Evolutionary conservation across 2,888 invertebrate species (phyloP), one percentile per base, ranked within the genome.

Genomic region (Bursaphelenchus okinawaensis): DNA sequence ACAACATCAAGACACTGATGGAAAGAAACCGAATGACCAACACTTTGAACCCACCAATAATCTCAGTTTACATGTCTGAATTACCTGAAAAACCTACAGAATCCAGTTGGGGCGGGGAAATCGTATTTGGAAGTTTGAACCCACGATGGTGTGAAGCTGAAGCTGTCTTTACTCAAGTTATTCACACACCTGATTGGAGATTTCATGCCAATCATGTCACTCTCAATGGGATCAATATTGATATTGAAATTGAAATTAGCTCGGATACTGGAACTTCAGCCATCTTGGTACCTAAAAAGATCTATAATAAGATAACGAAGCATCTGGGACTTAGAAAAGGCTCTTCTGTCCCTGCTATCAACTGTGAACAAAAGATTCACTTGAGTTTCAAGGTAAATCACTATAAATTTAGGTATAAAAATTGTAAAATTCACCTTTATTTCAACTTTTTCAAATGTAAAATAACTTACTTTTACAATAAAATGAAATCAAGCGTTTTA

Each of bases 221-320:
- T 16, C 12, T 24, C 22, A 59, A 59, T 50, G 60, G 60, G 24
- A n/a, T 23, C 51, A 9, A 16, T 4, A 1, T 59, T 4, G 52
- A 22, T 8, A 20, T 24, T 20, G 50, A 31, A 20, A n/a, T 40
- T 20, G 26, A 54, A 54, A 29, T 59, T 23, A 20, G 23, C 12
- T 20, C 60, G 4, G 60, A 59, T 20, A 50, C 60, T 23, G 60
- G 60, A 9, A 59, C 60, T 24, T 59, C 60, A 4, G 27, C 60
- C n/a, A 51, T 59, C 16, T 20, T 59, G 22, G 52, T 59, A 20
- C 60, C 60, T 16, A 29, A 22, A 27, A n/a, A 40, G 6, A 40
- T 40, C 3, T 40, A 40, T n/a, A 40, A 40, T 16, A 40, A 40
- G n/a, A 40, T 40, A 40, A 40, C n/a, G 40, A 40, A 40, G 40